Percentiles rank a stretch among this genome's conserved stretches.
phyloP scores from a whole-genome alignment of 2,888 invertebrate genomes.

The Aradus depressus region DNA sequence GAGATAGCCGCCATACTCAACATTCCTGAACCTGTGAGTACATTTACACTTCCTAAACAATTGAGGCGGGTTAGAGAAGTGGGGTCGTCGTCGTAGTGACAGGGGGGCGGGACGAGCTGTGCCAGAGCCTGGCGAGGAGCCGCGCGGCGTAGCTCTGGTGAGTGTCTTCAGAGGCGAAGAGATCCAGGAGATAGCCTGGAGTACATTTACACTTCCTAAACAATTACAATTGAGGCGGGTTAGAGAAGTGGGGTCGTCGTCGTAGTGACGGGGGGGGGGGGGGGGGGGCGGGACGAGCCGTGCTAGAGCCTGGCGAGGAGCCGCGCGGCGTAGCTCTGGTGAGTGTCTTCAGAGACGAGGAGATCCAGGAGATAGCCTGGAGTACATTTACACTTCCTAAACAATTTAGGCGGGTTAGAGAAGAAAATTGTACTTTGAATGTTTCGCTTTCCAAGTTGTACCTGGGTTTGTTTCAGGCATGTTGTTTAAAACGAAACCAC shows the following conservation, averaged over 20 bases:
- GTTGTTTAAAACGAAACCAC: too few species aligned
- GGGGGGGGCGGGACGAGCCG: not conserved
- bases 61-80: constrained; percentile 2
- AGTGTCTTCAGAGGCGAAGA: constrained; percentile 26
- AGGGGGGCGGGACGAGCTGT: not conserved
- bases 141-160: constrained; percentile 10
- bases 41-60: not conserved
- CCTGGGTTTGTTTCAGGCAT: too few species aligned
- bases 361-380: constrained; percentile 25
- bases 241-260: constrained; percentile 6
- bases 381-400: not conserved
- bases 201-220: not conserved
- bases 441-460: too few species aligned
- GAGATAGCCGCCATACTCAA: constrained; percentile 21
- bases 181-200: constrained; percentile 25
- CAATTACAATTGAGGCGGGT: constrained; percentile 2
- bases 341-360: constrained; percentile 25
- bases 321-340: constrained; percentile 11
- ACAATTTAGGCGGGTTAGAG: not conserved
- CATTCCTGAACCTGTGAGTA: constrained; percentile 23
- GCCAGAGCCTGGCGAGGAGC: constrained; percentile 10
- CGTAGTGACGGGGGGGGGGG: constrained; percentile 6
- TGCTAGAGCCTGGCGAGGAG: constrained; percentile 10
- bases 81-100: not conserved
- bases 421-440: too few species aligned